phyloP scores from a whole-genome alignment of 2,888 invertebrate genomes.

The Eilema griseolum region DNA sequence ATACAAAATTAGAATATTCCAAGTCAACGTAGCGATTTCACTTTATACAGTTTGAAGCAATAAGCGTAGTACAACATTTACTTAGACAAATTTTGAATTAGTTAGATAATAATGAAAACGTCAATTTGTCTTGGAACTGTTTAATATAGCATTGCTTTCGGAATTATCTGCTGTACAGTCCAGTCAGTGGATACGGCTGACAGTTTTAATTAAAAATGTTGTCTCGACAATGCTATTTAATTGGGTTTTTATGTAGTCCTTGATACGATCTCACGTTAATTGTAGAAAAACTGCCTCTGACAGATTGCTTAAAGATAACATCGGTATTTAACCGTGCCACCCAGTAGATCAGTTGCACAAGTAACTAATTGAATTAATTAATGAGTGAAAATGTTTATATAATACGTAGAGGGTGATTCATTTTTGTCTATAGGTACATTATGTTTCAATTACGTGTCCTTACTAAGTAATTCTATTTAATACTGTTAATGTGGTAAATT shows the following conservation, averaged over 20 bases:
- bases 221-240: slow-evolving; percentile 34
- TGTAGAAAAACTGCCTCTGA: slow-evolving; percentile 23
- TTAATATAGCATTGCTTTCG: background rate
- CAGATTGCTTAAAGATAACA: slow-evolving; percentile 32
- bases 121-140: too few species aligned
- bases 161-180: background rate
- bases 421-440: background rate
- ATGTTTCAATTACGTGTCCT: background rate
- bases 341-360: background rate
- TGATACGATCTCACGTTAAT: slow-evolving; percentile 30
- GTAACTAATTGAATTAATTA: slow-evolving; percentile 13
- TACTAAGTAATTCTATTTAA: background rate
- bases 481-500: background rate
- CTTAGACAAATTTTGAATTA: too few species aligned
- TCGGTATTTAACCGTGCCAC: slow-evolving; percentile 20
- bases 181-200: background rate
- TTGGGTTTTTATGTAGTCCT: slow-evolving; percentile 30
- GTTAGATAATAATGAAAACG: too few species aligned
- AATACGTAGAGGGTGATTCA: background rate
- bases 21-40: too few species aligned
- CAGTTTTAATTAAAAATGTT: slow-evolving; percentile 26
- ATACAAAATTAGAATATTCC: too few species aligned
- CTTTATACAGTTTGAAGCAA: too few species aligned
- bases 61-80: too few species aligned
- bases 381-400: slow-evolving; percentile 5